Base-by-base conservation (phyloP, 2,888 invertebrate species). In the Hirtodrosophila histrioides region DNA sequence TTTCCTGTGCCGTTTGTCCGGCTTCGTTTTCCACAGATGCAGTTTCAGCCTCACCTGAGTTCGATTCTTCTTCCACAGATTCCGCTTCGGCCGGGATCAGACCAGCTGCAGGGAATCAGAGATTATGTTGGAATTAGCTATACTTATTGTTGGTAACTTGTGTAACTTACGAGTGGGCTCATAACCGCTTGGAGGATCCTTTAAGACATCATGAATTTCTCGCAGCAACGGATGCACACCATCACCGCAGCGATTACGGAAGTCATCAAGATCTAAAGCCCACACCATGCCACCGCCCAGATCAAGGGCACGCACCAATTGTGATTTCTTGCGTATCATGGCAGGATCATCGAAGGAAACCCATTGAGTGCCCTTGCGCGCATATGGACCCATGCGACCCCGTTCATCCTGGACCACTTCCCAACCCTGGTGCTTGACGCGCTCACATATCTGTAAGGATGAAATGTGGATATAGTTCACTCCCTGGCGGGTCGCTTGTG, bases 221-320 rank as follows among this genome's bases (percentile, higher is more conserved):
- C 94, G 95, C 69, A 97, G 92, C 4, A 97, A 92, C 0, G 97
- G 97, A 92, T 97, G 95, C 39, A 93, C 93, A 35, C 97, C 97
- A 89, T 95, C 94, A 0, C 95, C 96, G 89, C 97, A 97, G 67
- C 94, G 93, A 88, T 95, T 95, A 69, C 93, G 94, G 89, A 97
- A 97, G 91, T 97, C 97, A 79, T 97, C 97, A 75, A 97, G 93
- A 92, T 97, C 97, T 35, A 97, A 92, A 0, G 97, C 97, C 97
- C 97, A 97, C 41, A 97, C 94, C 97, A 97, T 97, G 12, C 96
- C 97, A 61, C 97, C 97, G 10, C 95, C 97, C 12, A 98, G 93
- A 68, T 95, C 94, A 91, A 96, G 93, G 10, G 94, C 93, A 67
- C 96, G 94, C 35, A 97, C 94, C 83, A 95, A 95, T 81, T 96